Conservation (phyloP, 2,797 vertebrate genomes). For the Protonibea diacanthus region DNA sequence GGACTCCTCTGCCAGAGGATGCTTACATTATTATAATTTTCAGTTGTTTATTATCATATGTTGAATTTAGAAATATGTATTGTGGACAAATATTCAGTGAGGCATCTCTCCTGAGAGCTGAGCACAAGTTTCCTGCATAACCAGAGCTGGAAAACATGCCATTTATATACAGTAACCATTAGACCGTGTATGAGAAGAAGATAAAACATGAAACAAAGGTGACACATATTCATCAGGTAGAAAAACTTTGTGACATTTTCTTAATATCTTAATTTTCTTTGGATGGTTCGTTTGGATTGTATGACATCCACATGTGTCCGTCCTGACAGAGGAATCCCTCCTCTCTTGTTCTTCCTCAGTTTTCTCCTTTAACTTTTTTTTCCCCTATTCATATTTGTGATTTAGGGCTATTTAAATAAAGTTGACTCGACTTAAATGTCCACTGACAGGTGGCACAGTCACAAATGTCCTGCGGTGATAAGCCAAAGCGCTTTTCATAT, state of each 20-base stretch:
- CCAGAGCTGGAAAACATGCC: neutral
- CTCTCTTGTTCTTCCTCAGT: neutral
- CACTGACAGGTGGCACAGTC: neutral
- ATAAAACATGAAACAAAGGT: no score
- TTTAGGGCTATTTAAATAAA: neutral
- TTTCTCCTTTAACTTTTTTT: neutral
- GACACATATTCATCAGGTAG: no score
- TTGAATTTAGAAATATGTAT: neutral
- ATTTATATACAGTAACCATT: no score
- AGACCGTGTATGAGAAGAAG: no score
- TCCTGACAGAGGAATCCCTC: neutral
- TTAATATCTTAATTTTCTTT: no score
- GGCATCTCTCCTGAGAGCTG: neutral
- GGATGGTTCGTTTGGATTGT: no score
- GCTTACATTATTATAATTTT: neutral
- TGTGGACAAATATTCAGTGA: neutral
- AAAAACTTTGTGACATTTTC: no score
- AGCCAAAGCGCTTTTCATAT: neutral
- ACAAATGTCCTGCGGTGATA: neutral
- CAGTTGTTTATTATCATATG: neutral
- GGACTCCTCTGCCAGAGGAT: neutral
- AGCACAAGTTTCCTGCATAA: neutral
- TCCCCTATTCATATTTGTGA: neutral
- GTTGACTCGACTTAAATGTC: neutral
- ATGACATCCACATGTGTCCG: neutral